These are phyloP conservation scores for Caenorhabditis brenneri DNA, from an alignment of 1,140 invertebrate genomes.

Conservation along the genomic window DNA sequence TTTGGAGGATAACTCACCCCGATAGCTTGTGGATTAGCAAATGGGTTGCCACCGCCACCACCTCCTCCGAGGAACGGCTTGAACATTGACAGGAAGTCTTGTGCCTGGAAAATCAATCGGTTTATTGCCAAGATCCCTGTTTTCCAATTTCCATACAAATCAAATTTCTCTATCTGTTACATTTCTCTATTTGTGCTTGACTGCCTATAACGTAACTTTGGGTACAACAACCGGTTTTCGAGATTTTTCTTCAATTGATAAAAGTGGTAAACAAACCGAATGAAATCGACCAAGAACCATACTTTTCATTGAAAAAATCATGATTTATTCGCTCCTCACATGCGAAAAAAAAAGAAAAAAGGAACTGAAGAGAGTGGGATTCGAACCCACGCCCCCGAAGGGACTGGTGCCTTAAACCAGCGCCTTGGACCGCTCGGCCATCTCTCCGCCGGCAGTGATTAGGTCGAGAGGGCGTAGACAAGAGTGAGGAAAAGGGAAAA, in stretches of 20 bases:
- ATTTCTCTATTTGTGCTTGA: too few species aligned
- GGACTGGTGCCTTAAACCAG: slow-evolving; percentile 99
- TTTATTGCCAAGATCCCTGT: too few species aligned
- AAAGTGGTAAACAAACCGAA: too few species aligned
- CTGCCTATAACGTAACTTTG: background rate
- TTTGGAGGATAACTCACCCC: background rate
- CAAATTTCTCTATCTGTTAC: too few species aligned
- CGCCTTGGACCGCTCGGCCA: slow-evolving; percentile 99
- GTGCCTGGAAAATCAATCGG: slow-evolving; percentile 26
- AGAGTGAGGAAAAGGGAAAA: too few species aligned
- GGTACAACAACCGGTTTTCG: background rate
- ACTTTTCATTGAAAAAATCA: too few species aligned
- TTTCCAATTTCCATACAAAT: too few species aligned
- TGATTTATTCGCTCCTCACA: too few species aligned
- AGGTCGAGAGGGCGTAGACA: too few species aligned
- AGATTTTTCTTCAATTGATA: too few species aligned
- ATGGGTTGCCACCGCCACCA: slow-evolving; percentile 44
- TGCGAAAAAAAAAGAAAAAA: too few species aligned
- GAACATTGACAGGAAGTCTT: slow-evolving; percentile 49
- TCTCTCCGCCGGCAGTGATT: slow-evolving; percentile 77
- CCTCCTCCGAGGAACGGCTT: slow-evolving; percentile 44
- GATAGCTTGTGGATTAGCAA: slow-evolving; percentile 27
- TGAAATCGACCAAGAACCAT: too few species aligned
- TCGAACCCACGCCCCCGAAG: slow-evolving; percentile 69
- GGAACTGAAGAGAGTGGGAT: slow-evolving; percentile 76